Base-by-base conservation (phyloP, 2,797 vertebrate species). In the Danio choprae region DNA sequence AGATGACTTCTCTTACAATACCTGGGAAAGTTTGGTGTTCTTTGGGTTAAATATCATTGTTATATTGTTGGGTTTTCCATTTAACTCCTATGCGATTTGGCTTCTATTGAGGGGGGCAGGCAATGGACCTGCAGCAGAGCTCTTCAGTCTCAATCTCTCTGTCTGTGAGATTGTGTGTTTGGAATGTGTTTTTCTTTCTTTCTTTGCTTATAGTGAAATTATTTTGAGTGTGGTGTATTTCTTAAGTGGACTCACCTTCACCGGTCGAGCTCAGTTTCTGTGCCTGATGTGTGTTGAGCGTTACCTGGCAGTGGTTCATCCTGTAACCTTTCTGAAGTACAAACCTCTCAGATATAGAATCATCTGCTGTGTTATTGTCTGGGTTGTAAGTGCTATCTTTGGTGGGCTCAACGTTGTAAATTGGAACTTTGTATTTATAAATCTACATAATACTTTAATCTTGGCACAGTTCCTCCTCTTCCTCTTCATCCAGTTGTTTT, bases 281-380 rank as follows among this genome's bases (percentile, higher is more conserved):
- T 51, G 74, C 18, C 48, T 74, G 44, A 72, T 84, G 1, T 79
- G 77, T 74, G 15, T 63, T 40, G 67, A 83, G 59, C 64, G 68
- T 40, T 85, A 81, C 44, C 41, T 81, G 46, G 82, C 80, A 22
- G 73, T 85, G 48, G 16, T 83, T 9, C 73, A 77, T 58, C 83
- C 83, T 59, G 64, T 81, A 40, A 20, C 38, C 48, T 84, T 84
- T 36, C 70, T 78, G 36, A 84, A 73, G 38, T 77, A 1, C 36
- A 81, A 74, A 74, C 38, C 63, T 16, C 73, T 82, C 56, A 80
- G 82, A 77, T 72, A 81, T 74, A 87, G 73, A 56, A 18, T 83
- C 50, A 20, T n/a, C 6, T 81, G 70, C 36, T 81, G 10, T n/a
- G 40, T 41, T 70, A 15, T 73, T 12, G 36, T 40, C 15, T 86